These are phyloP conservation scores for Seira ritae DNA, from an alignment of 2,888 invertebrate species.

Conservation along the genomic window DNA sequence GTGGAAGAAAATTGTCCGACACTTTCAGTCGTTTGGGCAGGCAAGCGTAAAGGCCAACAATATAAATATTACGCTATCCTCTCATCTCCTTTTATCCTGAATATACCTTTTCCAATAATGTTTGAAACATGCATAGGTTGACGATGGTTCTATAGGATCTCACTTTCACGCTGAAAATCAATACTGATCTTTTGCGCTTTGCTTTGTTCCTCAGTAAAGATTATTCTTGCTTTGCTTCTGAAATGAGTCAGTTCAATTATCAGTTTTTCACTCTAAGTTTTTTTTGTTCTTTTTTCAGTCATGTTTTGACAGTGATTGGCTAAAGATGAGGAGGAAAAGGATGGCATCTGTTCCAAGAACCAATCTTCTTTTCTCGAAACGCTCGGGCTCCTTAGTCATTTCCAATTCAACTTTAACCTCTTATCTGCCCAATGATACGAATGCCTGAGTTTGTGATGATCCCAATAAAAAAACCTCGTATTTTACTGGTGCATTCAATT, in stretches of 20 bases:
- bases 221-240: too few species aligned
- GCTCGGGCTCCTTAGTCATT: slow-evolving; percentile 61
- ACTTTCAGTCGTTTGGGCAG: neutral
- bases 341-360: slow-evolving; percentile 56
- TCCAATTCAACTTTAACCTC: slow-evolving; percentile 69
- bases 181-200: too few species aligned
- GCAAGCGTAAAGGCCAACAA: neutral
- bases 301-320: slow-evolving; percentile 21
- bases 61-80: too few species aligned
- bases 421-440: slow-evolving; percentile 62
- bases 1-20: neutral
- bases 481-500: too few species aligned
- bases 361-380: slow-evolving; percentile 62
- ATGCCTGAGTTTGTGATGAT: too few species aligned
- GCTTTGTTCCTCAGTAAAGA: too few species aligned
- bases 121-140: too few species aligned
- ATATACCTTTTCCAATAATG: too few species aligned
- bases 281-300: neutral
- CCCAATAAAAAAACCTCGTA: too few species aligned
- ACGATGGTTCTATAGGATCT: too few species aligned
- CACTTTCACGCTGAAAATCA: too few species aligned
- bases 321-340: slow-evolving; percentile 47
- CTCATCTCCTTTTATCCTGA: neutral
- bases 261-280: neutral
- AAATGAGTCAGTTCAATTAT: neutral